These are phyloP conservation scores for Arremon aurantiirostris DNA, from an alignment of 2,797 vertebrate genomes.

Conservation along the genomic window DNA sequence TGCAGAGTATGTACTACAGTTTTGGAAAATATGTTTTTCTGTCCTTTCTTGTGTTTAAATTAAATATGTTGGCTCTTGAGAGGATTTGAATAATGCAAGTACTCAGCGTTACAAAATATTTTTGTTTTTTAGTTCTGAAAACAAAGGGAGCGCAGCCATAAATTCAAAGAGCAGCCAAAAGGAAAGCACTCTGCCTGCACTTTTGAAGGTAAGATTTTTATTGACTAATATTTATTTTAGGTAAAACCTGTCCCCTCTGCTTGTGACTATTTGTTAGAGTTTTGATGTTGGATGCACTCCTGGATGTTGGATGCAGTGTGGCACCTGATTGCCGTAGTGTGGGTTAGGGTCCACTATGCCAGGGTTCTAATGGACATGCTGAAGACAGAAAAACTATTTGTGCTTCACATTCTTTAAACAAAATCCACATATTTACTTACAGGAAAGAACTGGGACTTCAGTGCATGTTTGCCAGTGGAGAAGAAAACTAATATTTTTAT, in stretches of 20 bases:
- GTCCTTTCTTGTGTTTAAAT: not conserved
- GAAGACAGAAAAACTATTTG: not conserved
- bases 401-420: not conserved
- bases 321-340: not conserved
- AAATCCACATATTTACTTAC: rapidly evolving
- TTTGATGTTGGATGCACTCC: not conserved
- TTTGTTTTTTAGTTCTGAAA: slow-evolving; percentile 78
- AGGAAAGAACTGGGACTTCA: not conserved
- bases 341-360: not conserved
- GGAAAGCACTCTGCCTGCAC: slow-evolving; percentile 68
- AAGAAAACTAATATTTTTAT: not conserved
- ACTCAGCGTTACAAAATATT: not conserved
- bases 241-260: not conserved
- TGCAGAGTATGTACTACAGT: not conserved
- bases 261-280: not conserved
- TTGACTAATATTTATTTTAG: not conserved
- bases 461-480: not conserved
- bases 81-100: not conserved
- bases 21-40: not conserved
- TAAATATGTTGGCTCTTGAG: not conserved
- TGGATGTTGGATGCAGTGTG: too few species aligned
- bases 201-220: slow-evolving; percentile 71
- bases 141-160: slow-evolving; percentile 67
- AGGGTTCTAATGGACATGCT: not conserved
- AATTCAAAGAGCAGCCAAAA: slow-evolving; percentile 61